These are phyloP conservation scores for Tanytarsus gracilentus DNA, from an alignment of 2,888 invertebrate species.

Conservation along the genomic window DNA sequence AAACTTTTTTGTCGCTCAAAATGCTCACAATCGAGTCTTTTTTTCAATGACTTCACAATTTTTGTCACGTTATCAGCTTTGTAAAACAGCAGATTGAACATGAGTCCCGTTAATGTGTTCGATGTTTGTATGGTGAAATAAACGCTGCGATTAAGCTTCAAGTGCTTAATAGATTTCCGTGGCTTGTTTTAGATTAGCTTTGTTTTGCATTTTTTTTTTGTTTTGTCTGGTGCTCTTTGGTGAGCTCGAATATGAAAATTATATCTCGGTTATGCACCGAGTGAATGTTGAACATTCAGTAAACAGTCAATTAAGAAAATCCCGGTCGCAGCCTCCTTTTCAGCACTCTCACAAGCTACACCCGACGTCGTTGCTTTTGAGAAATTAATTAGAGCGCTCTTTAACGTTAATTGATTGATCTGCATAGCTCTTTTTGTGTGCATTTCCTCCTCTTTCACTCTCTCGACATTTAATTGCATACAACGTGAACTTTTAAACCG, in stretches of 20 bases:
- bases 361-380: not conserved
- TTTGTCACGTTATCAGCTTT: not conserved
- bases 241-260: not conserved
- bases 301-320: constrained; percentile 14
- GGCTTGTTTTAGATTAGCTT: not conserved
- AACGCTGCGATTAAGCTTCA: not conserved
- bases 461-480: not conserved
- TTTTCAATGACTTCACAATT: not conserved
- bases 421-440: too few species aligned
- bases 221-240: not conserved
- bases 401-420: not conserved
- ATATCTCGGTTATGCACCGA: not conserved
- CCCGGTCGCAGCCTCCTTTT: not conserved
- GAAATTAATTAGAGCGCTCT: not conserved
- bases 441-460: not conserved
- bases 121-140: not conserved
- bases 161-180: not conserved
- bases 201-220: not conserved
- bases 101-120: not conserved
- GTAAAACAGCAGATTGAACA: not conserved
- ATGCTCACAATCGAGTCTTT: too few species aligned
- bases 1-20: not conserved
- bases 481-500: too few species aligned
- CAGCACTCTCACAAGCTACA: not conserved
- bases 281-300: not conserved